A percentile compares a stretch with the other conserved stretches of the same genome.
These are phyloP conservation scores for Caenorhabditis sp. DNA, from an alignment of 2,888 invertebrate species.

Conservation along the genomic window DNA sequence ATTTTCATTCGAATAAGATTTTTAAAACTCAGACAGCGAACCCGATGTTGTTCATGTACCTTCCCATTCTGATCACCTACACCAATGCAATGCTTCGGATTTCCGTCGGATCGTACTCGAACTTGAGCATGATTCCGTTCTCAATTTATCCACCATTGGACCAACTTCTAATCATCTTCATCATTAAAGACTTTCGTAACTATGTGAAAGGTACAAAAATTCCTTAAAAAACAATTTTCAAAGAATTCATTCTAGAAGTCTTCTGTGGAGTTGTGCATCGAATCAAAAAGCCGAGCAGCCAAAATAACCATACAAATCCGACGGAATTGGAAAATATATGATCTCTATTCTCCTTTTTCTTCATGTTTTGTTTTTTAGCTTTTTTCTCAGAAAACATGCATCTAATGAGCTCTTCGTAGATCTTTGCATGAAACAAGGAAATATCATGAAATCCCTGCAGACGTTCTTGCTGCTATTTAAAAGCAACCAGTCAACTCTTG, in stretches of 20 bases:
- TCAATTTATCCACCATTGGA: conserved; percentile 38
- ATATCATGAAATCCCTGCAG: background rate
- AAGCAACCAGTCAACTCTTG: conserved; percentile 1
- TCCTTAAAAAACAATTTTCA: background rate
- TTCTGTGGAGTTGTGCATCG: conserved; percentile 4
- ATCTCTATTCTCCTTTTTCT: background rate
- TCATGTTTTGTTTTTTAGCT: background rate
- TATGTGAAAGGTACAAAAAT: conserved; percentile 19
- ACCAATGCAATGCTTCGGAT: conserved; percentile 25
- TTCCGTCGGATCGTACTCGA: conserved; percentile 14
- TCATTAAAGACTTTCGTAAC: conserved; percentile 32
- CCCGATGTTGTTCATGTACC: conserved; percentile 14
- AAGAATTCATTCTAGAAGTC: background rate
- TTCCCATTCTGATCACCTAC: conserved; percentile 10
- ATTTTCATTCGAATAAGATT: too few species aligned
- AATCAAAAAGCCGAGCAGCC: background rate
- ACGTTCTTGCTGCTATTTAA: background rate
- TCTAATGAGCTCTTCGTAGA: background rate
- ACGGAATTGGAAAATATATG: conserved; percentile 9
- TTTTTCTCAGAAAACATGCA: background rate
- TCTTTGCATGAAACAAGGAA: background rate
- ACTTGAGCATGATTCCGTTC: conserved; percentile 10
- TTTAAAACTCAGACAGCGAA: too few species aligned
- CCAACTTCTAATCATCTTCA: conserved; percentile 26
- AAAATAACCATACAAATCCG: conserved; percentile 12